Base-by-base conservation (phyloP, 2,888 invertebrate genomes). In the Macrosoma leucophasiata region DNA sequence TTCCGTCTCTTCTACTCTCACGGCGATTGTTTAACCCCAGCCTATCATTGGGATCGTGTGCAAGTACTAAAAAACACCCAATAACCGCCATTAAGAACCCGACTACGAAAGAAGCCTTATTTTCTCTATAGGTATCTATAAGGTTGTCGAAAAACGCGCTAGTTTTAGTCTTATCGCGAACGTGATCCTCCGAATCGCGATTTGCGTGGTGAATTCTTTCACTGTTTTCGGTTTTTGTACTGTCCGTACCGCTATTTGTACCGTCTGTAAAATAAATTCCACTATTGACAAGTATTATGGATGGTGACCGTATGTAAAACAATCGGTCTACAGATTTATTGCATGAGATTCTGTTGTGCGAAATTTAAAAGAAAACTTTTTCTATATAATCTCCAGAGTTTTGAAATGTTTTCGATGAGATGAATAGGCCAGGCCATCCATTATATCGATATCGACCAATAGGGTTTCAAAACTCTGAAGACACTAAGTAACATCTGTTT, bases 191-290 rank as follows among this genome's bases (percentile, higher is more conserved):
- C 9, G 50, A 37, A 54, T 81, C 84, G 43, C 75, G 71, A 44
- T 84, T 81, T 27, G 57, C 46, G 14, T 48, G 54, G 46, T 84
- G 84, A 33, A 79, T 63, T 24, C 60, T 68, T 59, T 75, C 61
- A 2, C 48, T 46, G 33, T 47, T 50, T 31, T 48, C 50, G 29
- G 50, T 53, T 38, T 50, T 54, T 39, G 48, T 50, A 46, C 54
- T 60, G n/a, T n/a, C n/a, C n/a, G n/a, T n/a, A 59, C 48, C 43
- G 55, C 45, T 60, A 60, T 74, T 72, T 48, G 62, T 23, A 39
- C 63, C 60, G 23, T 75, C 82, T 82, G 81, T 43, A 82, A 82
- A 76, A 75, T 63, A 79, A 79, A 72, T 56, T 26, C 39, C 41
- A 22, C 28, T 24, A 19, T 18, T 28, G 13, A n/a, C n/a, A n/a